Evolutionary conservation across 1,140 invertebrate species (phyloP), one percentile per base, ranked within the genome.

Genomic region (Dendrolimus punctatus): DNA sequence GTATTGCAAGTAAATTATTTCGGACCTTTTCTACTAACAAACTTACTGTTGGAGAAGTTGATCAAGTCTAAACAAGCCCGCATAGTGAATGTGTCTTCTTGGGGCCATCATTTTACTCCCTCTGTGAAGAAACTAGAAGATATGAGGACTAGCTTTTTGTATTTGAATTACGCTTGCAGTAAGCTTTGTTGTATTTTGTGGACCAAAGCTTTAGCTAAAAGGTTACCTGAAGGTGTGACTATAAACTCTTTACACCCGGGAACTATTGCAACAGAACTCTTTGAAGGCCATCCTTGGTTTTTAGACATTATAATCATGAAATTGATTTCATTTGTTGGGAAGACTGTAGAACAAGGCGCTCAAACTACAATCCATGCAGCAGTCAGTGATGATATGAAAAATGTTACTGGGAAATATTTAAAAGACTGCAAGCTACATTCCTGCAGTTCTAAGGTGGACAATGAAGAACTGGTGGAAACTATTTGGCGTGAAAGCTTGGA

Each of bases 151-250:
- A 91, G 91, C 45, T 81, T 76, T 49, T 67, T 88, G 5, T 55
- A 68, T 0, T 61, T 49, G 40, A 82, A 72, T 8, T 95, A 94
- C 70, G 61, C 70, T 4, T 91, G 91, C 58, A 93, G 91, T 57
- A 95, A 95, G 84, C 68, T 94, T 6, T 92, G 91, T 9, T 91
- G 93, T 58, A 73, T 93, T 36, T 68, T 94, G 4, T 94, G 94
- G 73, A 89, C 90, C 0, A 88, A 77, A 53, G 90, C 93, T 59
- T 79, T 95, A 7, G 81, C 89, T 0, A 87, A 84, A 38, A 76
- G 80, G 58, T 66, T 94, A 8, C 80, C 91, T 79, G 76, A 60
- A 0, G 88, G 87, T 0, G 87, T 92, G 4, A 89, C 87, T 6
- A 80, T 78, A 0, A 91, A 91, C 61, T 66, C 84, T 1, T 57